Conservation (phyloP, 2,113 vertebrate genomes). For the Okapia johnstoni region DNA sequence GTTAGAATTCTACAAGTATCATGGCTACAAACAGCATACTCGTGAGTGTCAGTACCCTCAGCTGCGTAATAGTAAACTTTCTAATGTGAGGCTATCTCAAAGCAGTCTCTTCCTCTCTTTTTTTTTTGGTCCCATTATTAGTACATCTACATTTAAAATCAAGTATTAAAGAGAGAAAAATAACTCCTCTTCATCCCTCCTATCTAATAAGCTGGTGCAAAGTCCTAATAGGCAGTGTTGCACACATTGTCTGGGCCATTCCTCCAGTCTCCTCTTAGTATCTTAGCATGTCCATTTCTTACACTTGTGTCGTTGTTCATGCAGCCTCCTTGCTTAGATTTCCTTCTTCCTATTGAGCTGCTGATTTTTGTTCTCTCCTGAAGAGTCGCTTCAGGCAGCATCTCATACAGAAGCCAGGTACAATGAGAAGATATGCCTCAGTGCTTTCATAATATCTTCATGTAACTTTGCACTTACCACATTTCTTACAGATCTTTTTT, state of each 20-base stretch:
- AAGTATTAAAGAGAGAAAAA: not conserved
- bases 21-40: not conserved
- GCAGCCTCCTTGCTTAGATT: not conserved
- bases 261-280: not conserved
- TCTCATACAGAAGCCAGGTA: not conserved
- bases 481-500: not conserved
- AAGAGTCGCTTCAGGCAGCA: not conserved
- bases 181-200: not conserved
- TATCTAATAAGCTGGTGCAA: not conserved
- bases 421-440: not conserved
- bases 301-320: rapidly evolving
- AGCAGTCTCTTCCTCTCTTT: not conserved
- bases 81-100: not conserved
- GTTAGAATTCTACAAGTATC: not conserved
- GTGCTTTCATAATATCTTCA: not conserved
- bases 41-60: too few relatives aligned
- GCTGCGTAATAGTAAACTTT: not conserved
- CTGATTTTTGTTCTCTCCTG: not conserved
- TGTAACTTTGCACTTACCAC: not conserved
- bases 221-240: too few relatives aligned
- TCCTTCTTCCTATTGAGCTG: not conserved
- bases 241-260: not conserved
- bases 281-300: not conserved
- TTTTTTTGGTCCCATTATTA: not conserved
- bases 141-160: not conserved